Evolutionary conservation across 2,888 invertebrate genomes (phyloP), one percentile per base, ranked within the genome.

Genomic region (Rhagonycha lutea): DNA sequence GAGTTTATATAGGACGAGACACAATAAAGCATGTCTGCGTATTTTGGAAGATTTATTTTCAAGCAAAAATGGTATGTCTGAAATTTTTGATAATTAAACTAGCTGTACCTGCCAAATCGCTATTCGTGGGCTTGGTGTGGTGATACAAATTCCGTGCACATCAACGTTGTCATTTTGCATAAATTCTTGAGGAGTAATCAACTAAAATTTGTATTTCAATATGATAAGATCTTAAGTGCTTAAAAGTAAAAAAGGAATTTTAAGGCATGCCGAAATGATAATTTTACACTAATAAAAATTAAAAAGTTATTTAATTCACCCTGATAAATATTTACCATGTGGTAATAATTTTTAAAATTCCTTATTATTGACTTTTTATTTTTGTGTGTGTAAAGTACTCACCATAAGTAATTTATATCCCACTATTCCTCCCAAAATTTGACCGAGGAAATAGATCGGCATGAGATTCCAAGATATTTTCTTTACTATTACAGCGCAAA

Each of bases 361-460:
- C n/a, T 47, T n/a, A 2, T 47, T n/a, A 2, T 2, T 8, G 2
- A 8, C 8, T 7, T 9, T 9, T 28, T 28, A 9, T 7, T 26
- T n/a, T n/a, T n/a, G n/a, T n/a, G n/a, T 26, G 28, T 7, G 9
- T 2, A 0, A 9, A 9, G 28, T 9, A 14, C 24, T 28, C 83
- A 90, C 90, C 86, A 89, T 89, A 67, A 95, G 85, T 71, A 94
- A 81, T 47, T 93, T 94, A 81, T 92, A 94, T 2, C 95, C 95
- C 32, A 91, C 84, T 14, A 90, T 87, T 12, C 91, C 92, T 3
- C 95, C 95, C 9, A 91, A 81, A 79, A 92, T 87, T 87, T 95
- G 93, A 11, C 89, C 91, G 3, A 92, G 82, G 0, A 92, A 80
- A 83, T 94, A 95, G 24, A 91, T 83, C 0, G 90, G 85, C 0